A percentile compares a stretch with the other conserved stretches of the same genome.
These are phyloP conservation scores for Cromileptes altivelis DNA, from an alignment of 2,113 vertebrate species.

Conservation along the genomic window DNA sequence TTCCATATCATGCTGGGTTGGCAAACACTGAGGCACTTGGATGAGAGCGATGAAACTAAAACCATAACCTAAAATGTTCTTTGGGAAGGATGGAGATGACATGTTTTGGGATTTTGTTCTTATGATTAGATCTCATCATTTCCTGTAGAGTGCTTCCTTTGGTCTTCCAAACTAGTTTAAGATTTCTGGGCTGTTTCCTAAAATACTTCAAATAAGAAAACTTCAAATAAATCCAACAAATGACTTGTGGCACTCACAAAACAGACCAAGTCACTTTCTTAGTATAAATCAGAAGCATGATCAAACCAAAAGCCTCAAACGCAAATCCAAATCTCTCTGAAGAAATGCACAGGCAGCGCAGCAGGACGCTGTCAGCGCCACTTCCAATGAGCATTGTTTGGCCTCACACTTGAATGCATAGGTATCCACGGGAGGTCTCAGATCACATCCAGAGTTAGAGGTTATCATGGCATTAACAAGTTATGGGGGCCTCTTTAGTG, in stretches of 20 bases:
- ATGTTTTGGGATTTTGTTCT: conserved; percentile 31
- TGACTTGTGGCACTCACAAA: neutral
- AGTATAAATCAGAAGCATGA: conserved; percentile 17
- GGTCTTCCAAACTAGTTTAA: conserved; percentile 8
- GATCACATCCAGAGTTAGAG: conserved; percentile 60
- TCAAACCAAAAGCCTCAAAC: neutral
- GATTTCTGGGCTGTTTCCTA: neutral
- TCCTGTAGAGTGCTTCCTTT: conserved; percentile 27
- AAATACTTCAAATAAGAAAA: neutral
- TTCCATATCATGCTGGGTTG: conserved; percentile 42
- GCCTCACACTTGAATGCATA: conserved; percentile 60
- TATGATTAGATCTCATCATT: conserved; percentile 46
- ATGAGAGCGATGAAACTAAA: conserved; percentile 41
- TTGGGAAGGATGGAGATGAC: conserved; percentile 32
- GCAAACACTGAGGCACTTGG: conserved; percentile 25
- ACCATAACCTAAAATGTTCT: conserved; percentile 30
- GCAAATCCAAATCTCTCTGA: neutral
- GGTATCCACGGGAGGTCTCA: conserved; percentile 45
- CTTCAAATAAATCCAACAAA: conserved; percentile 6
- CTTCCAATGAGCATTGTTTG: conserved; percentile 55
- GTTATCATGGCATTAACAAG: conserved; percentile 63
- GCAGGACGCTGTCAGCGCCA: conserved; percentile 51
- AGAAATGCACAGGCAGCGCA: conserved; percentile 42
- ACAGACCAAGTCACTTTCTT: conserved; percentile 10
- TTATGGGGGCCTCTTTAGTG: conserved; percentile 22